Base-by-base conservation (phyloP, 2,113 vertebrate species). In the Mus musculus region DNA sequence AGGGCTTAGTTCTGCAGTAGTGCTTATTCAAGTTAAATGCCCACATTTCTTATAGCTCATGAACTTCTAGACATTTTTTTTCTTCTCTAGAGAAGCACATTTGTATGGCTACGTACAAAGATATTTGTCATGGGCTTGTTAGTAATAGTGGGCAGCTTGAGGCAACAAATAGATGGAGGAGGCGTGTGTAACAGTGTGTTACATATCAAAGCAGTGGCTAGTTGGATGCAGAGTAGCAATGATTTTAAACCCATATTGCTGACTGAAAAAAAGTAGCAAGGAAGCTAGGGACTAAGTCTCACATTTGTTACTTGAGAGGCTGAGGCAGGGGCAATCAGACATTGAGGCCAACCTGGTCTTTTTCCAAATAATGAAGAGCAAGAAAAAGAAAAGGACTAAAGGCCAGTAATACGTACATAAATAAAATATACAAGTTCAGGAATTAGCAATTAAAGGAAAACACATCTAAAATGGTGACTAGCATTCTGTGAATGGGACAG, bases 71-170 rank as follows among this genome's bases (percentile, higher is more conserved):
- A 71, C 67, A 28, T 28, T 1, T 78, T 73, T 65, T 63, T 46
- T 90, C 87, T 26, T 6, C 11, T n/a, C 28, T 46, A 67, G 33
- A 69, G 82, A 89, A 90, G 17, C 13, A 92, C 78, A 91, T 94
- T 28, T 3, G 36, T 56, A 93, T 71, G 5, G 81, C 75, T 88
- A 52, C 75, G 24, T 92, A 3, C 33, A 49, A 85, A 89, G 67
- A 49, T 90, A 84, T 92, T 97, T 93, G 52, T 52, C 85, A 17
- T 28, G 90, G 26, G 17, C 54, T 95, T 59, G 3, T 88, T 92
- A 67, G 36, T 72, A 77, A 61, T 88, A 80, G 30, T 63, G 72
- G 54, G 85, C 22, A 90, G 10, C 30, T 93, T 76, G 26, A 91
- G 65, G 65, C 49, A 95, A 87, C 33, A 42, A 42, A 93, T 67